Conservation (phyloP, 92 coral and sea anemone genomes). For the Virgularia gustaviana region DNA sequence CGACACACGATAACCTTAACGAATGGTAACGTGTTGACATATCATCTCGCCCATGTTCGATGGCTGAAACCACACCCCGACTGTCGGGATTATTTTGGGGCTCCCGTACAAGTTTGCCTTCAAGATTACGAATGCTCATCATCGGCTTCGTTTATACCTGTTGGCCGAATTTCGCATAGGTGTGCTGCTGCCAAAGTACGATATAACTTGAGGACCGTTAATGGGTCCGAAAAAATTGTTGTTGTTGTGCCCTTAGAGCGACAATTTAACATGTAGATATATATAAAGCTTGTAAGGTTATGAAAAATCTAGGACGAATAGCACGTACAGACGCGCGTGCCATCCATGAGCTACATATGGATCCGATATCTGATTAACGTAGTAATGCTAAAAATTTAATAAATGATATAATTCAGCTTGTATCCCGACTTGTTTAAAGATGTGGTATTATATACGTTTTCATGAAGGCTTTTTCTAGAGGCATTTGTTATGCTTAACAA, state of each 20-base stretch:
- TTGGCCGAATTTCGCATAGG: constrained; percentile 46
- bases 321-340: too few relatives aligned
- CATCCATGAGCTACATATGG: too few relatives aligned
- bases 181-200: constrained; percentile 41
- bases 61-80: constrained; percentile 39
- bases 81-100: constrained; percentile 25
- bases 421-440: not conserved
- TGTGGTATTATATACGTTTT: too few relatives aligned
- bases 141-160: constrained; percentile 39
- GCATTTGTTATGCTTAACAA: too few relatives aligned
- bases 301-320: not conserved
- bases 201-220: constrained; percentile 22
- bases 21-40: constrained; percentile 13
- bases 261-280: constrained; percentile 32
- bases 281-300: not conserved
- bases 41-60: constrained; percentile 30
- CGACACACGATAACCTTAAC: constrained; percentile 20
- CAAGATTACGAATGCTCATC: constrained; percentile 27
- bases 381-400: not conserved
- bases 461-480: too few relatives aligned
- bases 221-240: constrained; percentile 30
- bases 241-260: constrained; percentile 40
- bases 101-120: constrained; percentile 28
- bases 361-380: not conserved
- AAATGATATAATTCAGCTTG: not conserved